Evolutionary conservation across 2,797 vertebrate genomes (phyloP), one percentile per base, ranked within the genome.

Genomic region (Tolypeutes matacus): DNA sequence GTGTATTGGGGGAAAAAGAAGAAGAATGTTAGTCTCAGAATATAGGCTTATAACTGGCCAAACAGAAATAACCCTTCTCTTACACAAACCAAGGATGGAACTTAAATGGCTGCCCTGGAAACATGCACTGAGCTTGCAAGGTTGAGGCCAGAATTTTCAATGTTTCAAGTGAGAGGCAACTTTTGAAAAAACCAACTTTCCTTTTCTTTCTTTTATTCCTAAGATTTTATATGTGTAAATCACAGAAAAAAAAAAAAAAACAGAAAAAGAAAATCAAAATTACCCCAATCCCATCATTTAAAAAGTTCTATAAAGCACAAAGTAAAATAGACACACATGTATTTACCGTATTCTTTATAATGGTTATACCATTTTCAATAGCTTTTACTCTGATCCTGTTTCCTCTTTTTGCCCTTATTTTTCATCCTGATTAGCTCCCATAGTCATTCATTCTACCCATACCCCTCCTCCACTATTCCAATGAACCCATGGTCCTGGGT

Each of bases 1-100:
- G 98, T 21, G 70, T 3, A 86, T 60, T 7, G 34, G 7, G 86
- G 75, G 67, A 96, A 84, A 96, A 51, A 78, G 62, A 13, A 73
- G 51, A 56, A 70, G 34, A 73, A 76, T 0, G 34, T 96, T 76
- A 91, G 46, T 25, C 36, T 25, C 7, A 65, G 39, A 92, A 83
- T 11, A 39, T 0, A 77, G 51, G 9, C 27, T 84, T 92, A 87
- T 27, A 39, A 17, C 60, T 18, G 39, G 25, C 8, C 72, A 85
- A 69, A 64, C 2, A 84, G 65, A 93, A 84, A 72, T 21, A 85
- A 65, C 9, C 11, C 75, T 81, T 83, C 69, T 87, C 31, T 62
- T 25, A 51, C 27, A 60, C 18, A 89, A 77, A 93, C 1, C 4
- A 39, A 86, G 42, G 31, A 10, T 0, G 0, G n/a, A 60, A 10